Evolutionary conservation across 1,140 invertebrate genomes (phyloP).

Genomic region (Mactra quadrangularis): DNA sequence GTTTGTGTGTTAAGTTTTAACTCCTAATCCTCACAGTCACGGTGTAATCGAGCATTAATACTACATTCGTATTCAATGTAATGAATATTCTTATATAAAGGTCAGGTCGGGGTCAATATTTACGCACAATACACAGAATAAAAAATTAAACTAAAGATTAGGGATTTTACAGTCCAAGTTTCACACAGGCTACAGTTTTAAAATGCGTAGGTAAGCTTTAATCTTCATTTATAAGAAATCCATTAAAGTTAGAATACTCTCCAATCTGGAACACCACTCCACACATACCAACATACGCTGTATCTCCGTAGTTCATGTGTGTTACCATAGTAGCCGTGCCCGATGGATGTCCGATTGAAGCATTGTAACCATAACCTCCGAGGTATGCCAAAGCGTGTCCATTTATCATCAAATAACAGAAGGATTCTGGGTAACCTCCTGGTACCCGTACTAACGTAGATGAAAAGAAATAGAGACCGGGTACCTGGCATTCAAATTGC

Average conservation of each 20-base stretch:
- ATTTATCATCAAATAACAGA: conserved; percentile 19
- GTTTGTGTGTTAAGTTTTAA: no score
- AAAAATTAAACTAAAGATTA: no score
- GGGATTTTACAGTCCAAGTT: no score
- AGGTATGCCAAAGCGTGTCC: not conserved
- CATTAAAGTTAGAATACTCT: conserved; percentile 20
- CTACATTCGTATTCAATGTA: no score
- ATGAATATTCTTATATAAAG: no score
- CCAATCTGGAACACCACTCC: conserved; percentile 3
- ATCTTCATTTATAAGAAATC: not conserved
- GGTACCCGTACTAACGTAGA: conserved; percentile 13
- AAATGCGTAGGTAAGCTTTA: no score
- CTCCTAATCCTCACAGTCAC: no score
- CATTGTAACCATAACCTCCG: not conserved
- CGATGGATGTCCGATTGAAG: not conserved
- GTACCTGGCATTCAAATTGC: not conserved
- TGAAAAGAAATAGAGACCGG: conserved; percentile 12
- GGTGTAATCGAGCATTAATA: no score
- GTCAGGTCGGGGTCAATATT: no score
- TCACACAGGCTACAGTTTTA: no score
- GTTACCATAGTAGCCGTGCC: not conserved
- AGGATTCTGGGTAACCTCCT: conserved; percentile 17
- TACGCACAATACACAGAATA: no score
- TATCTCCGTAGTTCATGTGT: conserved; percentile 3
- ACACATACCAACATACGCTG: conserved; percentile 24